phyloP scores from a whole-genome alignment of 1,140 invertebrate genomes.

The Latrodectus geometricus region DNA sequence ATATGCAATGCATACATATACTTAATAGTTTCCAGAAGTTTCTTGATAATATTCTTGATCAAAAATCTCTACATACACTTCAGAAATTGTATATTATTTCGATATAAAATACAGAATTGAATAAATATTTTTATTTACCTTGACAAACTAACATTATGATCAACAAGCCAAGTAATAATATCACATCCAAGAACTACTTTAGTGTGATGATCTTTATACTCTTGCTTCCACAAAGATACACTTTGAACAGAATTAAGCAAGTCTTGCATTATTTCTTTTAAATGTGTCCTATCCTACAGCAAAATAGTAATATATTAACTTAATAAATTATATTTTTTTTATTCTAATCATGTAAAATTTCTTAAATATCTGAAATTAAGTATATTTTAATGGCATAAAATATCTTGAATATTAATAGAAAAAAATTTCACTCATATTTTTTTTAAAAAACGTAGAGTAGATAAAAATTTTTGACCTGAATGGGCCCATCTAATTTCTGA shows the following conservation, averaged over 20 bases:
- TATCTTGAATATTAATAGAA: too few species aligned
- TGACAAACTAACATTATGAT: constrained; percentile 76
- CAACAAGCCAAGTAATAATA: constrained; percentile 82
- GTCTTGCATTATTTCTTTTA: constrained; percentile 37
- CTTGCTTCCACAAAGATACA: constrained; percentile 44
- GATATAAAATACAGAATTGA: too few species aligned
- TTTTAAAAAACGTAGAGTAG: too few species aligned
- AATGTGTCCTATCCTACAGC: constrained; percentile 21
- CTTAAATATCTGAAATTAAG: background rate
- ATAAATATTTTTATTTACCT: constrained; percentile 69
- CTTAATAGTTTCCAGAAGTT: too few species aligned
- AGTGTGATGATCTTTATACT: constrained; percentile 70
- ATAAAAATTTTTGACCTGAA: constrained; percentile 5
- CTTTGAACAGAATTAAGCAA: constrained; percentile 42
- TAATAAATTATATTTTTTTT: background rate
- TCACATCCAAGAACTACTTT: constrained; percentile 79
- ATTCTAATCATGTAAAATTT: background rate
- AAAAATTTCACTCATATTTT: too few species aligned
- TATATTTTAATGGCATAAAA: background rate
- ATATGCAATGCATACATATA: too few species aligned
- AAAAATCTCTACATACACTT: too few species aligned
- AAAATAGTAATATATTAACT: background rate
- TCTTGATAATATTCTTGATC: too few species aligned
- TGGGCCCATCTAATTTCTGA: constrained; percentile 34
- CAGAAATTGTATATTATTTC: too few species aligned